Base-by-base conservation (phyloP, 2,888 invertebrate genomes). In the Drosophila niveifrons region DNA sequence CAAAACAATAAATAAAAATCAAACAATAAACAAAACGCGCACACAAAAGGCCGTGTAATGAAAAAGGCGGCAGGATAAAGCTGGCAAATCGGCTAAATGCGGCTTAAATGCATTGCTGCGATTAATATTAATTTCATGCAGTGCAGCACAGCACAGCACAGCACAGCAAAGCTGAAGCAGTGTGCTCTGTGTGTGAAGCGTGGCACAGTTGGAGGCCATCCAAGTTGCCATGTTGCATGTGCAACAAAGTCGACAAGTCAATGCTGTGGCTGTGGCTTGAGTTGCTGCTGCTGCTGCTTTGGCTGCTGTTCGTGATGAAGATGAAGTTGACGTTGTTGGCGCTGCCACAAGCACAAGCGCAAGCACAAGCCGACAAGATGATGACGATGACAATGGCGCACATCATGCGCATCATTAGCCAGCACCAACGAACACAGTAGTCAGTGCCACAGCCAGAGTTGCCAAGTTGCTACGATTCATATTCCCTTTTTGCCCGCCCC, bases 321-420 rank as follows among this genome's bases (percentile, higher is more conserved):
- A 77, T 63, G 77, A 75, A 75, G 75, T 72, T 78, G 69, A 64
- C 51, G 43, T 55, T 59, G 59, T 48, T 48, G 61, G 31, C 36
- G 48, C 64, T 75, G 75, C 70, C 75, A 76, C 75, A 70, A 59
- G 75, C 79, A 75, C 47, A 55, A 57, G 39, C 75, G 79, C 75
- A 70, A 59, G 75, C 79, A 75, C 47, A 55, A 57, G 39, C 61
- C 46, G 50, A 67, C 80, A 69, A 74, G 51, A 57, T 66, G 74
- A 80, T 55, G 78, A 53, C 59, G 72, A 52, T 64, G 79, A 75
- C 79, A 88, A 82, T 77, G 75, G 68, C 66, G 78, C 87, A 72
- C 83, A 88, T 86, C 81, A 88, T 88, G 88, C 87, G 82, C 89
- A 82, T 89, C 89, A 85, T 85, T 85, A 85, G 89, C 88, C 80